Percentiles rank a stretch among this genome's conserved stretches.
Conservation (phyloP, 2,888 invertebrate species). For the Drosophila parthenogenetica region DNA sequence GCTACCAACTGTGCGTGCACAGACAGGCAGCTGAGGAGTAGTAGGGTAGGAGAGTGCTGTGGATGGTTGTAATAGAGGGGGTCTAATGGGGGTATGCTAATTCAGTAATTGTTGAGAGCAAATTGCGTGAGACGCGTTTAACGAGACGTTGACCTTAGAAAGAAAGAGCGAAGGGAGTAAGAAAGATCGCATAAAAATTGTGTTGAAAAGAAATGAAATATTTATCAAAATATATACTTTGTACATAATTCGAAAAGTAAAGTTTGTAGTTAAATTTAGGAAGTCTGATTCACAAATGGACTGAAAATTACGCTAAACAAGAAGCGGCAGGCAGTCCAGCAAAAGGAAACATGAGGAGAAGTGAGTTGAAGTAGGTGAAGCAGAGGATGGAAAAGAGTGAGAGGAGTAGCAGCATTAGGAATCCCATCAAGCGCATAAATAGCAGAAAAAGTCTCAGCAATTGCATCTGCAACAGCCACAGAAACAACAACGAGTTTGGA, state of each 20-base stretch:
- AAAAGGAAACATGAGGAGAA: neutral
- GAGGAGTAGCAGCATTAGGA: neutral
- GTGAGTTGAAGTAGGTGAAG: no score
- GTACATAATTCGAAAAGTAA: neutral
- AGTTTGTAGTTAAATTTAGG: neutral
- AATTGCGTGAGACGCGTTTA: conserved; percentile 67
- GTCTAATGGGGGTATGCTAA: conserved; percentile 44
- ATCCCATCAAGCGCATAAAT: conserved; percentile 57
- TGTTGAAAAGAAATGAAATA: no score
- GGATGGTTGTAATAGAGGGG: no score
- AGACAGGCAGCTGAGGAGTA: no score
- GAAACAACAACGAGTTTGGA: neutral
- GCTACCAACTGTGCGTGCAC: conserved; percentile 16
- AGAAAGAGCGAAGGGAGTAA: neutral
- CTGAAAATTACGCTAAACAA: conserved; percentile 28
- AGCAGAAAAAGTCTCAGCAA: conserved; percentile 32
- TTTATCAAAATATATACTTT: no score
- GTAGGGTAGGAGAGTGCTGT: neutral
- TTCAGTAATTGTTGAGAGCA: conserved; percentile 63
- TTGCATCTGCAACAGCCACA: conserved; percentile 12
- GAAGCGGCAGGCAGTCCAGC: conserved; percentile 9
- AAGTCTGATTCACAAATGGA: conserved; percentile 27
- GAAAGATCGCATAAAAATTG: no score
- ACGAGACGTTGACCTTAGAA: conserved; percentile 46
- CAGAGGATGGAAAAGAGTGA: neutral